Percentiles rank a stretch among this genome's conserved stretches.
These are phyloP conservation scores for Epizoanthus fatuus DNA, from an alignment of 92 coral and sea anemone genomes.

Conservation along the genomic window DNA sequence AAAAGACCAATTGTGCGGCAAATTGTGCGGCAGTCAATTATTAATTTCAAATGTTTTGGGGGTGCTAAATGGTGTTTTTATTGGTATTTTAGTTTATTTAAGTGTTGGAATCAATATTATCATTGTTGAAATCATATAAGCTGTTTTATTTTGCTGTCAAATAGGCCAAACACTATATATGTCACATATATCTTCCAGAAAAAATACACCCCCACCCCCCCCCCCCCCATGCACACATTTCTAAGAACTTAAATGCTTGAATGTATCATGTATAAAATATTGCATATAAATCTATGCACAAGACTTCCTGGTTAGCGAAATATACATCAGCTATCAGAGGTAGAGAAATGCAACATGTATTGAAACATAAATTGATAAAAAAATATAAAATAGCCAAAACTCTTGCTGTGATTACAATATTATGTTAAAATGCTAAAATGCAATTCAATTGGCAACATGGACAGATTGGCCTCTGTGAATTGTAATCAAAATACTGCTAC, in stretches of 20 bases:
- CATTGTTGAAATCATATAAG: too few relatives aligned
- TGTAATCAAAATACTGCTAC: conserved; percentile 32
- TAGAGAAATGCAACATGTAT: conserved; percentile 21
- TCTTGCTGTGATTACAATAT: conserved; percentile 34
- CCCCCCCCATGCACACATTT: conserved; percentile 26
- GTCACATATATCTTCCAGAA: conserved; percentile 7
- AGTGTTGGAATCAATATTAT: too few relatives aligned
- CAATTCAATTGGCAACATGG: conserved; percentile 35
- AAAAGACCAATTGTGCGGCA: too few relatives aligned
- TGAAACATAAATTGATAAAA: conserved; percentile 23
- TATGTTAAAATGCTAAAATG: conserved; percentile 21
- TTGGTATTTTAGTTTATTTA: too few relatives aligned
- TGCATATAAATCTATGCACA: conserved; percentile 33
- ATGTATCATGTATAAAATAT: conserved; percentile 21
- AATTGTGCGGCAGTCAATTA: too few relatives aligned
- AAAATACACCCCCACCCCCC: conserved; percentile 24
- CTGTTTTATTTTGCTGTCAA: background rate
- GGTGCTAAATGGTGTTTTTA: too few relatives aligned
- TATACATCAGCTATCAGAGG: conserved; percentile 21
- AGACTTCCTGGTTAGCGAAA: conserved; percentile 35
- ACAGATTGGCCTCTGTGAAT: conserved; percentile 34
- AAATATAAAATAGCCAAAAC: conserved; percentile 33
- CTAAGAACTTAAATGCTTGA: conserved; percentile 28
- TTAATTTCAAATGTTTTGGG: too few relatives aligned
- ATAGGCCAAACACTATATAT: background rate